Base-by-base conservation (phyloP, 2,113 vertebrate species). In the Cebus imitator region DNA sequence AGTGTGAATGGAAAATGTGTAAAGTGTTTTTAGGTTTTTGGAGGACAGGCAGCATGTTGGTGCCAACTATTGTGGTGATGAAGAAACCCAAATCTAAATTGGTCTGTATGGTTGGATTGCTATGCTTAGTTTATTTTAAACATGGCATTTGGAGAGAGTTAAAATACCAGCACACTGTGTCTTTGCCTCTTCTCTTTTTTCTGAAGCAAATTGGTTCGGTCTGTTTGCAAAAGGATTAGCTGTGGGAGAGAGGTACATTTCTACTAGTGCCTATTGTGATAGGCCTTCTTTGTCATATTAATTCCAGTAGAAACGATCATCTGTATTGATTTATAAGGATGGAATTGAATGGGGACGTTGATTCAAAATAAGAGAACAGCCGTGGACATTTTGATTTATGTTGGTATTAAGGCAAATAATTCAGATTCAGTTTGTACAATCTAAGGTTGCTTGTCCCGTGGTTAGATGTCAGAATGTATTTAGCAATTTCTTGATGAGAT, bases 1-100 rank as follows among this genome's bases (percentile, higher is more conserved):
- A 64, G 85, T 96, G 95, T 97, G 95, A 96, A 94, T 90, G 95
- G 87, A 78, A 95, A 90, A 91, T 92, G 87, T 95, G 45, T 87
- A 85, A 95, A 95, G 14, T 94, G 50, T 82, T 97, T 95, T 96
- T 76, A 93, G 93, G 23, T 90, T 96, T 92, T 90, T 97, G 97
- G 95, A 96, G 88, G 82, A 90, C 43, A 86, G 73, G 82, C 81
- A 66, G 58, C 57, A 10, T 93, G 16, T 68, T 55, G 45, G 32
- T 98, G 96, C 97, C 97, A 98, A 72, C 9, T 86, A 93, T 97
- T 98, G 87, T 98, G 96, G 89, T 84, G 94, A 85, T 93, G 83
- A 96, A 96, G 78, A 78, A 97, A 93, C 72, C 13, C 64, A 88
- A 81, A 64, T 97, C 91, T 97, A 96, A 97, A 96, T 97, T 3